Evolutionary conservation across 2,797 vertebrate genomes (phyloP), one percentile per base, ranked within the genome.

Genomic region (Helostoma temminkii): DNA sequence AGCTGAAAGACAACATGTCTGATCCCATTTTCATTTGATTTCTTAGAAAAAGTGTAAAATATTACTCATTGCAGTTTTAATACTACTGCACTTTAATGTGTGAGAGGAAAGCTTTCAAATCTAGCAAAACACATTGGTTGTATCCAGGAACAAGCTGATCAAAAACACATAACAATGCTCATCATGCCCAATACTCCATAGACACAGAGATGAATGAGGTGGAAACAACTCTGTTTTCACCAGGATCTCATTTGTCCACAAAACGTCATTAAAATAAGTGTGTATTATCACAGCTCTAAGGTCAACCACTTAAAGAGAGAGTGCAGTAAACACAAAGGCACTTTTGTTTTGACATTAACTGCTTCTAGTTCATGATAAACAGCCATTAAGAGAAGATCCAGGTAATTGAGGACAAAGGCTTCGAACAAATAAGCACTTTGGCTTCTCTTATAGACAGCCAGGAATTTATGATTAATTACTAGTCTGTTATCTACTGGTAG

Each of bases 401-500:
- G 53, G 82, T 92, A 91, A 93, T 88, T 90, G 83, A 71, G 72
- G 70, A 83, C 69, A 78, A 87, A 91, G 56, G 63, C 76, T 91
- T 89, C 81, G 86, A 88, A 88, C 87, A 86, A 71, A 78, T 59
- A 45, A 86, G 89, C 85, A 89, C 91, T 92, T 86, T 87, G 86
- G 81, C 81, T 76, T 85, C 74, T 55, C 74, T 81, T 78, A 88
- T 82, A 87, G 91, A 92, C 90, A 90, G 68, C 46, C 54, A 91
- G 91, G 93, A 93, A 94, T 93, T 86, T 77, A 86, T 92, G 92
- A 93, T 92, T 91, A 91, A 94, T 92, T 76, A 81, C 78, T 52
- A 32, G 68, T 74, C 66, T 75, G 71, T 81, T 75, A 82, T 81
- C 73, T 80, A 56, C 87, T 74, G 87, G 86, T 90, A 89, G 75